A percentile compares a stretch with the other conserved stretches of the same genome.
Conservation (phyloP, 23 tunicate genomes). For the Ciona savignyi region DNA sequence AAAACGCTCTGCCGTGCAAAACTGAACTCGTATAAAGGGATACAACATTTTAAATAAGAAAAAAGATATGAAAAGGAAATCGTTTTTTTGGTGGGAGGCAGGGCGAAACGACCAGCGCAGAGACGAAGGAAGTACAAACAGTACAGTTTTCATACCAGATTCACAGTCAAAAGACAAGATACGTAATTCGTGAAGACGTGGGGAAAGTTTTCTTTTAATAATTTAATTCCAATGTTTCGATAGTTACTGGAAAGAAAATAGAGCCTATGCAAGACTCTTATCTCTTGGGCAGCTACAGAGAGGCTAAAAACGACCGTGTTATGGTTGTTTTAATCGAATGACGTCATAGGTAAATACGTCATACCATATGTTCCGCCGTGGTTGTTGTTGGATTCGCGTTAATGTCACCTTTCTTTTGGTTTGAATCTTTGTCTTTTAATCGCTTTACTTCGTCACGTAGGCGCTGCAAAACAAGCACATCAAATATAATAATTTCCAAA, state of each 20-base stretch:
- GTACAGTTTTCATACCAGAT: background rate
- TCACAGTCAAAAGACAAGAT: slow-evolving; percentile 1
- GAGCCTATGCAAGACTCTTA: no score
- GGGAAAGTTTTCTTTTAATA: no score
- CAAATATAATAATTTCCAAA: no score
- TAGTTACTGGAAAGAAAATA: no score
- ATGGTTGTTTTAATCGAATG: no score
- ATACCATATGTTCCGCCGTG: slow-evolving; percentile 74
- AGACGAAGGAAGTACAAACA: background rate
- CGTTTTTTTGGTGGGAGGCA: background rate
- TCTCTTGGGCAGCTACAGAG: no score
- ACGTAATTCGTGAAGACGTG: no score
- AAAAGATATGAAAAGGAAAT: background rate
- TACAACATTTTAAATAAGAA: background rate
- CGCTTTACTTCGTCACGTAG: slow-evolving; percentile 60
- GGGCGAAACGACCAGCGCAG: background rate
- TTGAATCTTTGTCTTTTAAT: slow-evolving; percentile 33
- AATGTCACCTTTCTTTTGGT: slow-evolving; percentile 26
- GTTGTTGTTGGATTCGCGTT: slow-evolving; percentile 56
- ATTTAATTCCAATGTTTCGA: no score
- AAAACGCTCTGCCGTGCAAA: background rate
- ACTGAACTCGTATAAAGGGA: background rate
- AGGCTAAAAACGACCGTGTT: no score
- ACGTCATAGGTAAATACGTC: no score
- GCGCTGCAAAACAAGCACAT: slow-evolving; percentile 19